These are phyloP conservation scores for Hipparchia semele DNA, from an alignment of 2,888 invertebrate genomes.

Conservation along the genomic window DNA sequence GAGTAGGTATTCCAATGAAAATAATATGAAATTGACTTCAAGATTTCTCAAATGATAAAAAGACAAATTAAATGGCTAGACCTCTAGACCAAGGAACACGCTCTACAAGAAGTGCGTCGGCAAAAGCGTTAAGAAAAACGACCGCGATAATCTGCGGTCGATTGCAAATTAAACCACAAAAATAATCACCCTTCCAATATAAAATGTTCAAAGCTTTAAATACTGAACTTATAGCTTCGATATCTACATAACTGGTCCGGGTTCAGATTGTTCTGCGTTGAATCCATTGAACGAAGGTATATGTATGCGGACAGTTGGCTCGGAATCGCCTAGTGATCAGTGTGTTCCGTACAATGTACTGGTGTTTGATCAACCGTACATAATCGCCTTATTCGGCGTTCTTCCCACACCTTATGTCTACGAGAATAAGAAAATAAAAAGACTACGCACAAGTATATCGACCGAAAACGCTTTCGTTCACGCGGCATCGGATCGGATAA, in stretches of 20 bases:
- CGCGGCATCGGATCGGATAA: slow-evolving; percentile 63
- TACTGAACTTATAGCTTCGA: slow-evolving; percentile 52
- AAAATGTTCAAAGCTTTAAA: slow-evolving; percentile 57
- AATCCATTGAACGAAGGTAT: slow-evolving; percentile 43
- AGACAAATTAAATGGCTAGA: slow-evolving; percentile 28
- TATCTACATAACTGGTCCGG: slow-evolving; percentile 64
- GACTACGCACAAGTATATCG: slow-evolving; percentile 46
- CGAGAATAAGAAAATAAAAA: slow-evolving; percentile 44
- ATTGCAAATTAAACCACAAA: slow-evolving; percentile 73
- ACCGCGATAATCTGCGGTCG: slow-evolving; percentile 58
- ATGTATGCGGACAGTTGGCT: slow-evolving; percentile 42
- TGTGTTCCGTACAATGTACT: slow-evolving; percentile 62
- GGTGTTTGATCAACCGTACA: slow-evolving; percentile 58
- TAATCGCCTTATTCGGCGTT: slow-evolving; percentile 61
- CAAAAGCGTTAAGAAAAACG: slow-evolving; percentile 50
- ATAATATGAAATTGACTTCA: not conserved
- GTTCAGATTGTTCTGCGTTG: slow-evolving; percentile 48
- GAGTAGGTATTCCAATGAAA: not conserved
- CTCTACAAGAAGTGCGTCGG: slow-evolving; percentile 37
- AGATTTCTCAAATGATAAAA: slow-evolving; percentile 26
- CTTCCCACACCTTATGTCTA: slow-evolving; percentile 67
- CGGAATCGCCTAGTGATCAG: slow-evolving; percentile 43
- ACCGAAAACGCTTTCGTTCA: slow-evolving; percentile 61
- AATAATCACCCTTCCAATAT: slow-evolving; percentile 68
- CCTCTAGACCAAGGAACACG: slow-evolving; percentile 25